Evolutionary conservation across 2,797 vertebrate species (phyloP).

Genomic region (Mus spretus): DNA sequence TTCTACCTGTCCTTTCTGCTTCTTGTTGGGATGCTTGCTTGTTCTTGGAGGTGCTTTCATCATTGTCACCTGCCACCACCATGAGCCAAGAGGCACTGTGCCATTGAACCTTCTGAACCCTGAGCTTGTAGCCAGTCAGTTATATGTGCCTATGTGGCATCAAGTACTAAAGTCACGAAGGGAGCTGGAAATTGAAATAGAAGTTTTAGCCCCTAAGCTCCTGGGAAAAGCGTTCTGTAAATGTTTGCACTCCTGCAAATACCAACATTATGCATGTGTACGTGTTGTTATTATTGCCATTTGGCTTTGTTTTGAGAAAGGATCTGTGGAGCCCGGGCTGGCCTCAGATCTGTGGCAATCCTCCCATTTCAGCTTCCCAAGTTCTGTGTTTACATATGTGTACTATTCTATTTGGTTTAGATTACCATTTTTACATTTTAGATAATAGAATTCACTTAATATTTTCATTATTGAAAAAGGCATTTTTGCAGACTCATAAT

Average conservation of each 20-base stretch:
- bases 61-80: neutral
- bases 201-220: conserved; percentile 16
- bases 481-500: conserved; percentile 18
- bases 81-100: neutral
- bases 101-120: neutral
- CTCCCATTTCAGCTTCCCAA: neutral
- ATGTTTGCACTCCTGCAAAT: neutral
- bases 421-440: neutral
- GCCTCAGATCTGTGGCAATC: neutral
- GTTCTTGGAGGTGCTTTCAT: neutral
- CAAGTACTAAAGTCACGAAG: neutral
- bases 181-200: neutral
- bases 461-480: conserved; percentile 43
- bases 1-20: neutral
- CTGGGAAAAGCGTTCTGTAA: conserved; percentile 27
- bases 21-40: neutral
- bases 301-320: neutral
- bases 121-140: neutral
- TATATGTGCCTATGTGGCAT: neutral
- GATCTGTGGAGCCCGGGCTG: neutral
- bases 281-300: neutral
- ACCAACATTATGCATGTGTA: neutral
- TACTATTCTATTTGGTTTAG: neutral
- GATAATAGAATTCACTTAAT: conserved; percentile 24
- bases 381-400: too few species aligned